Conservation (phyloP, 30 jellyfish, hydroid and myxozoan species). For the Pseudorhiza aurosa region DNA sequence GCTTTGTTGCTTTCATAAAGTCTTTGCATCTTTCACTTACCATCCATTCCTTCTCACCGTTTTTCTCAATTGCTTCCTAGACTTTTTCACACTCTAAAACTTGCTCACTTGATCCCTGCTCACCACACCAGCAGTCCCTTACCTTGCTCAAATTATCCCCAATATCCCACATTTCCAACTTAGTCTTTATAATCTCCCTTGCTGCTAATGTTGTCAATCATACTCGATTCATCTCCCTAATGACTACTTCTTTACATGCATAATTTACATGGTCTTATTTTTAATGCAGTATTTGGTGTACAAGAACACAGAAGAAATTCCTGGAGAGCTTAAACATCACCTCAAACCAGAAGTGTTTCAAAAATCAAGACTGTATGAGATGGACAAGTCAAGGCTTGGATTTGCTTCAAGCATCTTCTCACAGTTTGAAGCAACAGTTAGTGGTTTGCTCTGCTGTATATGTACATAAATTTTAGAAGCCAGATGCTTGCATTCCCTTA, state of each 20-base stretch:
- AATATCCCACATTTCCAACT: not conserved
- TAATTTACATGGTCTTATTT: not conserved
- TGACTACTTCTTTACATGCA: not conserved
- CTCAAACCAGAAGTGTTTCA: slow-evolving; percentile 83
- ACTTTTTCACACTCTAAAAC: no score
- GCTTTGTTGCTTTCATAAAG: not conserved
- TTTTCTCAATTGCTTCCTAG: not conserved
- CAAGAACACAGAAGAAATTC: slow-evolving; percentile 83
- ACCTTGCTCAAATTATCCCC: not conserved
- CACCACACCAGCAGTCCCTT: not conserved
- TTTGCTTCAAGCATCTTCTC: slow-evolving; percentile 73
- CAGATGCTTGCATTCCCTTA: no score
- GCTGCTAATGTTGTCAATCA: not conserved
- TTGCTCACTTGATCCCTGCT: not conserved
- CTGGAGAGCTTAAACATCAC: slow-evolving; percentile 67
- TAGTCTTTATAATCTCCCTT: not conserved
- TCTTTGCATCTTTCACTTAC: not conserved
- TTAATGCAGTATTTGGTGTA: slow-evolving; percentile 65
- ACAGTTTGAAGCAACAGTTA: slow-evolving; percentile 89
- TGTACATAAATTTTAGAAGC: no score
- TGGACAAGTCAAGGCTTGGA: slow-evolving; percentile 87
- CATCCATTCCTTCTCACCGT: not conserved
- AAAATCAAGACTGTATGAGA: slow-evolving; percentile 84
- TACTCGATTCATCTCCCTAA: not conserved
- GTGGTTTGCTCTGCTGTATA: no score